These are phyloP conservation scores for Sminthurides aquaticus DNA, from an alignment of 2,888 invertebrate species.

Conservation along the genomic window DNA sequence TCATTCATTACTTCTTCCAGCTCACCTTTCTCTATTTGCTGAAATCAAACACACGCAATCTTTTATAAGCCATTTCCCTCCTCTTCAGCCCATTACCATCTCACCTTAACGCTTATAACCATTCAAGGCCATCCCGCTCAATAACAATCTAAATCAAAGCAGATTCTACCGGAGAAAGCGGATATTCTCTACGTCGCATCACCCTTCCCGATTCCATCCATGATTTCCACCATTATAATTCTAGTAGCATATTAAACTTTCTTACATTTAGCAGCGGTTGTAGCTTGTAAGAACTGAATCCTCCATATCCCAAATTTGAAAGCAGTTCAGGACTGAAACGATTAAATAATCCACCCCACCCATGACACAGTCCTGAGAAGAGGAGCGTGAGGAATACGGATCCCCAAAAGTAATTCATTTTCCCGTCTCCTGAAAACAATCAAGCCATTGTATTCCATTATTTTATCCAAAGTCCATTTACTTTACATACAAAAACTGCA, in stretches of 20 bases:
- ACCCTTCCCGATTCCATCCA: no score
- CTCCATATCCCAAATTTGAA: conserved; percentile 69
- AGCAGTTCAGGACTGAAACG: conserved; percentile 80
- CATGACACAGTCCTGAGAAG: conserved; percentile 34
- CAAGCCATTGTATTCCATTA: neutral
- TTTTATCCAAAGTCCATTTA: neutral
- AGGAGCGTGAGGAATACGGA: conserved; percentile 32
- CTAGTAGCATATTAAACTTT: no score
- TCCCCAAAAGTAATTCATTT: conserved; percentile 34
- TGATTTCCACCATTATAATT: no score
- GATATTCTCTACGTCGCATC: no score
- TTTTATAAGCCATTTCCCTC: neutral
- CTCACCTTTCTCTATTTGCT: conserved; percentile 43
- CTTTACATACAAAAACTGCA: neutral
- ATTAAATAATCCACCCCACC: conserved; percentile 62
- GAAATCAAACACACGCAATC: conserved; percentile 20
- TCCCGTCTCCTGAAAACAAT: neutral
- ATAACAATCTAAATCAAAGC: no score
- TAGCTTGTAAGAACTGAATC: conserved; percentile 53
- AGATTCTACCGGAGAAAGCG: no score
- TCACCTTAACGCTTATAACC: no score
- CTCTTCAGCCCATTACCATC: no score
- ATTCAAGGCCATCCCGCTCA: no score
- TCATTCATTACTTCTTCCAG: conserved; percentile 46
- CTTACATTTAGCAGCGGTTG: conserved; percentile 41